Base-by-base conservation (phyloP, 2,888 invertebrate species). In the Brassicogethes aeneus region DNA sequence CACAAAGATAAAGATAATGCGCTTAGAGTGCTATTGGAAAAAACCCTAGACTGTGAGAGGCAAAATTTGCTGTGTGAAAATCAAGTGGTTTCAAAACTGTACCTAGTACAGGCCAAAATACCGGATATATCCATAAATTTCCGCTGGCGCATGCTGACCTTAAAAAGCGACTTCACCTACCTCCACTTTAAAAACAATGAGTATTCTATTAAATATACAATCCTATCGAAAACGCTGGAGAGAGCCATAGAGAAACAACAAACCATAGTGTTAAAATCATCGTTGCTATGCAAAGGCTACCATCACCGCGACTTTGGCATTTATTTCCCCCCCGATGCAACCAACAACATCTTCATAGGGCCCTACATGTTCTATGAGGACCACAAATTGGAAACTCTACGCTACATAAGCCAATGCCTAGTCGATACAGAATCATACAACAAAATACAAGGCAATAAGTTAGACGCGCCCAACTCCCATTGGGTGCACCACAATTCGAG, bases 161-260 rank as follows among this genome's bases (percentile, higher is more conserved):
- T 77, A 31, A 73, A 74, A 62, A 67, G 73, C 41, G 73, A 73
- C 57, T 76, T 78, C 56, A 61, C 58, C 13, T 73, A 73, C 55
- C 65, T 79, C 36, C 64, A 70, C 39, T 74, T 78, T 53, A 64
- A 62, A 42, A 66, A 64, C 33, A 70, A 65, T 53, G 70, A 73
- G 1, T 75, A 74, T 54, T 72, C 73, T 40, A 74, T 77, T 1
- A 74, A 72, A 59, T 72, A 70, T 41, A 71, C 56, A 2, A 66
- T 73, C 53, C 65, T 79, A 47, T 51, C 70, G 34, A 68, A 67
- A 45, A 69, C 74, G 17, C 70, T 73, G 17, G 62, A 66, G 44
- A 69, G 74, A 32, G 72, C 76, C 5, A 64, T 69, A 41, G 48
- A 60, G n/a, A 63, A 68, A 12, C 59, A 63, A 3, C 71, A 70